Evolutionary conservation across 2,797 vertebrate species (phyloP), one percentile per base, ranked within the genome.

Genomic region (Manis pentadactyla): DNA sequence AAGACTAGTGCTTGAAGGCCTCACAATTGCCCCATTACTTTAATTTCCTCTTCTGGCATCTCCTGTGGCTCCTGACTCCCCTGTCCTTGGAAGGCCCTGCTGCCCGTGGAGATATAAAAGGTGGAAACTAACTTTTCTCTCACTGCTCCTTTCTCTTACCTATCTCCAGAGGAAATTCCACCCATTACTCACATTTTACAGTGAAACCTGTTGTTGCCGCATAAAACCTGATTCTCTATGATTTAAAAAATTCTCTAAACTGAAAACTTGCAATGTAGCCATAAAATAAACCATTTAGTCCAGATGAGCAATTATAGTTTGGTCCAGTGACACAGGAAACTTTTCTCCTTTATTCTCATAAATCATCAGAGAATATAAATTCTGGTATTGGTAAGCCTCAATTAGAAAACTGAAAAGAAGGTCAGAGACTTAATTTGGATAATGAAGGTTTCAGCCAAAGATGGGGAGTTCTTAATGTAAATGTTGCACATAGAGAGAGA

Each of bases 391-490:
- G 93, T 95, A 97, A 97, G 82, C 68, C 73, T 96, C 95, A 96
- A 96, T 94, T 97, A 97, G 71, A 59, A 87, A 97, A 96, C 92
- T 95, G 73, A 89, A 95, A 93, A 89, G 78, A 92, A 97, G 94
- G 93, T 97, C 96, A 97, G 90, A 87, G 61, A 93, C 83, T 95
- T 96, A 90, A 98, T 97, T 94, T 97, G 89, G 96, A 42, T 97
- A 97, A 97, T 97, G 87, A 98, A 55, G 53, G 10, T 73, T 94
- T 92, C 89, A 90, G 97, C 97, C 97, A 97, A 96, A 84, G n/a
- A 85, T 59, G 68, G 51, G 29, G 77, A 92, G 87, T 88, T 96
- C 86, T 68, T 81, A 61, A 96, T 79, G 87, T 92, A 97, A 93
- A 97, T 96, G 95, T 87, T 71, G 23, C 57, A 87, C 90, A 53